Evolutionary conservation across 1,140 invertebrate species (phyloP), one percentile per base, ranked within the genome.

Genomic region (Wasmannia auropunctata): DNA sequence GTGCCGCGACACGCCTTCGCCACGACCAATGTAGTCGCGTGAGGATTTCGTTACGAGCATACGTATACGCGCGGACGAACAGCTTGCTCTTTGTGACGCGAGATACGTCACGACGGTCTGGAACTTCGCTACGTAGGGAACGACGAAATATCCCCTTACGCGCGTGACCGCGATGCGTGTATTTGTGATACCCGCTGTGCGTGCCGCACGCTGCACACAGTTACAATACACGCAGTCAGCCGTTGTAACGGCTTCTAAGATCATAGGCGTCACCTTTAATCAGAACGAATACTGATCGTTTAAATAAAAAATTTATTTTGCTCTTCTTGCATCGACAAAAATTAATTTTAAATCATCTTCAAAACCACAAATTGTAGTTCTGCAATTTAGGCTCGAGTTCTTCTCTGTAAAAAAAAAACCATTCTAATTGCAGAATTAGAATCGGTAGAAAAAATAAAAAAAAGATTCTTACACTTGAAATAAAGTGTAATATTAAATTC

Each of bases 261-360:
- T 74, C 79, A 74, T 83, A 60, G 79, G 79, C 79, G 79, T 83
- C 67, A 65, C 51, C 31, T 81, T 4, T 8, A 22, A 43, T 34
- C 14, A 8, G 16, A 31, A n/a, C 14, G 7, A 10, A 14, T 5
- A 16, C 28, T 34, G 7, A n/a, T 34, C 16, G 3, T 3, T 16
- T 28, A 70, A 67, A 37, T 46, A 5, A 65, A 0, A 0, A 67
- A 8, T 14, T 46, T 51, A 37, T 25, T 46, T 60, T 34, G 3
- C 14, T 46, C 43, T 51, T n/a, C 49, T 19, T 14, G 11, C 31
- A 7, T 51, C 10, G 46, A 51, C 14, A 51, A 22, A 16, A 72
- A 31, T 19, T n/a, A 14, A 34, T 51, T 11, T 72, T 28, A 19
- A 51, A 72, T 6, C 0, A 34, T 72, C 19, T 72, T 51, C 5